These are phyloP conservation scores for Parapsyche elsis DNA, from an alignment of 1,140 invertebrate genomes.

Conservation along the genomic window DNA sequence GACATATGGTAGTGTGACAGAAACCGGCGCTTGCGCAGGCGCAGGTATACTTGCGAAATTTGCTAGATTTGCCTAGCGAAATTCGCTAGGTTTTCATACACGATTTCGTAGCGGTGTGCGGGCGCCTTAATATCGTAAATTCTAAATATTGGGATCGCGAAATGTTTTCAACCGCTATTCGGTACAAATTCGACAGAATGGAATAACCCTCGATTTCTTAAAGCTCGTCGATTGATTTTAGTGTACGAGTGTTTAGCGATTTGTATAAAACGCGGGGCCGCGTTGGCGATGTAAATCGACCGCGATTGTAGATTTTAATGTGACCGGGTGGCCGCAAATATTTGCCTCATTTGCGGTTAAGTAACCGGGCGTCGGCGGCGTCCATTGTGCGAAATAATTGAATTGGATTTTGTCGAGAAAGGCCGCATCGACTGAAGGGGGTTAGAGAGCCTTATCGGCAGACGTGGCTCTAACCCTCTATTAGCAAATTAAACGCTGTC, in stretches of 20 bases:
- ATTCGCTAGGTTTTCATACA: no score
- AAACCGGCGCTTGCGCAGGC: no score
- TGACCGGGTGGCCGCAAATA: conserved; percentile 7
- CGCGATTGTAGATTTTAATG: conserved; percentile 18
- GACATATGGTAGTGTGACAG: no score
- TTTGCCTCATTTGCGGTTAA: conserved; percentile 33
- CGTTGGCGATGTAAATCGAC: conserved; percentile 13
- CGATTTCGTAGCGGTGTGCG: no score
- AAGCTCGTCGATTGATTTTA: neutral
- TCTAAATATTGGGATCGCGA: no score
- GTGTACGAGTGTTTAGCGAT: neutral
- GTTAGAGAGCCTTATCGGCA: neutral
- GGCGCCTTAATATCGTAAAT: no score
- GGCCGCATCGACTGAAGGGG: neutral
- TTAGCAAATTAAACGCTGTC: conserved; percentile 18
- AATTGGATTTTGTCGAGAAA: conserved; percentile 25
- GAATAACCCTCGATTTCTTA: no score
- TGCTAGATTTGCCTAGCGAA: no score
- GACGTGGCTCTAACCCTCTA: neutral
- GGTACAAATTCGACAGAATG: no score
- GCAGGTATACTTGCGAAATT: no score
- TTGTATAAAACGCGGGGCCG: neutral
- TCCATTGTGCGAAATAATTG: conserved; percentile 24
- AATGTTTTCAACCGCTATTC: no score
- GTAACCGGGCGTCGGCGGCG: neutral